Conservation (phyloP, 1,140 invertebrate genomes). For the Drosophila aff. region DNA sequence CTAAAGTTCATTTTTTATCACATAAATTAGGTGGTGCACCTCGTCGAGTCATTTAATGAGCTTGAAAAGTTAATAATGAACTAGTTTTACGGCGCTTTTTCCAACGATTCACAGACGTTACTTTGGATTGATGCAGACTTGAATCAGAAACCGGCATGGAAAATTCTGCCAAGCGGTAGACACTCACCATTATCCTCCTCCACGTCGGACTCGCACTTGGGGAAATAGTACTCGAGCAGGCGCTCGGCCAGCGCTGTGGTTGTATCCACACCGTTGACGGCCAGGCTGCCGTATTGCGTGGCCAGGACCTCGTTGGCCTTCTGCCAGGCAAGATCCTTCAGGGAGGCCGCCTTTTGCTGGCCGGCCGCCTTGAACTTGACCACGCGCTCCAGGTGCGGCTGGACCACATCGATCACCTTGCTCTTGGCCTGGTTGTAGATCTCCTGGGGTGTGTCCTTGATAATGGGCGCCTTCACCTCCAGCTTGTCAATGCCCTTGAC, state of each 20-base stretch:
- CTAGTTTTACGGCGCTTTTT: neutral
- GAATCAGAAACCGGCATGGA: neutral
- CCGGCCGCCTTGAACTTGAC: conserved; percentile 87
- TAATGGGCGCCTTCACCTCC: conserved; percentile 89
- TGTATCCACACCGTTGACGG: conserved; percentile 87
- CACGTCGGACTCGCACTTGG: conserved; percentile 86
- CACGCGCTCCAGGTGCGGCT: conserved; percentile 88
- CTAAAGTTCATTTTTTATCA: no score
- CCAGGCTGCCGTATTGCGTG: conserved; percentile 88
- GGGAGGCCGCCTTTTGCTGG: conserved; percentile 87
- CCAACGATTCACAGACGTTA: neutral
- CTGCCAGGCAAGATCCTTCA: conserved; percentile 89
- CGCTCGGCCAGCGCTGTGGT: conserved; percentile 88
- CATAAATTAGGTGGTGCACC: neutral
- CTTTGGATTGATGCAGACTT: neutral
- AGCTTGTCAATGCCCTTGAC: conserved; percentile 89
- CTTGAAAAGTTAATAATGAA: conserved; percentile 16
- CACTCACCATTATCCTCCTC: conserved; percentile 86
- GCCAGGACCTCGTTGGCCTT: conserved; percentile 89
- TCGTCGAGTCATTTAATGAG: conserved; percentile 1
- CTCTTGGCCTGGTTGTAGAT: conserved; percentile 90
- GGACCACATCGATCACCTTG: conserved; percentile 87
- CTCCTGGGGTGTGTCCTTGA: conserved; percentile 89
- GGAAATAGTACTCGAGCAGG: conserved; percentile 89
- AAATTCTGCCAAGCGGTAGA: neutral